Conservation (phyloP, 2,113 vertebrate species). For the Pseudopodoces humilis region DNA sequence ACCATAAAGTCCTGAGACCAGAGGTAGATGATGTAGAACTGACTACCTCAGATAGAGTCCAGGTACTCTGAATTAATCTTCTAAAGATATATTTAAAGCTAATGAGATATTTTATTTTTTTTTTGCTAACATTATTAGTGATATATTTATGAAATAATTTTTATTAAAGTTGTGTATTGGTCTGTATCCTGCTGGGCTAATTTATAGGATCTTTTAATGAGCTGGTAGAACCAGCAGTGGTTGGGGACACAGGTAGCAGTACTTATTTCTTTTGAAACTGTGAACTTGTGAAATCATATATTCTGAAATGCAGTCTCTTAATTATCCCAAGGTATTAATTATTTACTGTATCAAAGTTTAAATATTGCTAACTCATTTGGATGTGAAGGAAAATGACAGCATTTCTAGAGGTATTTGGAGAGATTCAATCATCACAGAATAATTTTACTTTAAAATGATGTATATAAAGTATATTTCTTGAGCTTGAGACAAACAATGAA, state of each 20-base stretch:
- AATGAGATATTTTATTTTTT: not conserved
- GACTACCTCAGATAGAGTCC: constrained; percentile 81
- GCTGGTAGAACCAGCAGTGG: not conserved
- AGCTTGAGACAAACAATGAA: not conserved
- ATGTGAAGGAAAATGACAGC: not conserved
- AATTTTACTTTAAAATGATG: not conserved
- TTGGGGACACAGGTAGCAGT: not conserved
- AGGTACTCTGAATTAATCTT: constrained; percentile 84
- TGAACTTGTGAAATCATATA: not conserved
- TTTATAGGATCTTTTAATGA: not conserved
- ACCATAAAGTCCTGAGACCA: constrained; percentile 78
- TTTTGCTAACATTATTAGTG: constrained; percentile 4
- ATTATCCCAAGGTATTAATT: not conserved
- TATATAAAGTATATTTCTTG: not conserved
- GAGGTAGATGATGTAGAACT: constrained; percentile 84
- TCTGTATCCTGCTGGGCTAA: constrained; percentile 42
- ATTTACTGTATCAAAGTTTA: not conserved
- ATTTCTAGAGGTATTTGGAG: not conserved
- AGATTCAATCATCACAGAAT: not conserved
- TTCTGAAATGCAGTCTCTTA: not conserved
- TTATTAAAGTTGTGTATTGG: not conserved
- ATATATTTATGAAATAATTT: constrained; percentile 2
- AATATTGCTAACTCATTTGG: not conserved
- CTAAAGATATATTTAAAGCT: constrained; percentile 70
- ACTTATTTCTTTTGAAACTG: not conserved